Base-by-base conservation (phyloP, 2,113 vertebrate genomes). In the Pyrgilauda ruficollis region DNA sequence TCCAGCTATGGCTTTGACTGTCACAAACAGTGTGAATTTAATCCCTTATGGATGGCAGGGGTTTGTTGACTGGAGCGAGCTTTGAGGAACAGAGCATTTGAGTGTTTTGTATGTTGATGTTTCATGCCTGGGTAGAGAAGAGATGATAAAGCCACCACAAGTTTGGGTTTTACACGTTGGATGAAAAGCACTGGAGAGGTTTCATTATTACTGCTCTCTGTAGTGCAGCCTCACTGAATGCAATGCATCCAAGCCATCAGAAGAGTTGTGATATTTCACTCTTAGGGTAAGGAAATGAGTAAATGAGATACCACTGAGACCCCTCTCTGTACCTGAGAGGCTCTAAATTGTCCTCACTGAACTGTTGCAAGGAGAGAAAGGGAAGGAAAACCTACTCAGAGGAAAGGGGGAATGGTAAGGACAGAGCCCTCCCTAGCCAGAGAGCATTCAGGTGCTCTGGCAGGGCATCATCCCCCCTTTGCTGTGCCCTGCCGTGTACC, bases 71-170 rank as follows among this genome's bases (percentile, higher is more conserved):
- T 87, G 61, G 87, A 89, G 90, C 58, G 37, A 84, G 76, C 75
- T 95, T 88, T 95, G 92, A 97, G 86, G 83, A 96, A 72, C 67
- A 95, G 68, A 93, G 72, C 27, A 26, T 67, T 90, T 44, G 47
- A 46, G 27, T 59, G 50, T 88, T 94, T 83, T 94, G 56, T 92
- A 2, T 92, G 93, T 92, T 94, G 92, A 75, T 89, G 80, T 87
- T 95, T 96, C 88, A 64, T 72, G 76, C 76, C 49, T 1, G 0
- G 52, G 37, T 78, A 72, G 56, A 90, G 66, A 91, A 62, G 56
- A 72, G 56, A 78, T 49, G 79, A 94, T 90, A 84, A 93, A 96
- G 52, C 31, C 0, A 0, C 56, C 44, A 30, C 59, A 64, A 94
- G 69, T 96, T 92, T 89, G 76, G 41, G 68, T 46, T 95, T 90